A percentile compares a stretch with the other conserved stretches of the same genome.
phyloP scores from a whole-genome alignment of 2,113 vertebrate genomes.

The Rhinoptilus africanus region DNA sequence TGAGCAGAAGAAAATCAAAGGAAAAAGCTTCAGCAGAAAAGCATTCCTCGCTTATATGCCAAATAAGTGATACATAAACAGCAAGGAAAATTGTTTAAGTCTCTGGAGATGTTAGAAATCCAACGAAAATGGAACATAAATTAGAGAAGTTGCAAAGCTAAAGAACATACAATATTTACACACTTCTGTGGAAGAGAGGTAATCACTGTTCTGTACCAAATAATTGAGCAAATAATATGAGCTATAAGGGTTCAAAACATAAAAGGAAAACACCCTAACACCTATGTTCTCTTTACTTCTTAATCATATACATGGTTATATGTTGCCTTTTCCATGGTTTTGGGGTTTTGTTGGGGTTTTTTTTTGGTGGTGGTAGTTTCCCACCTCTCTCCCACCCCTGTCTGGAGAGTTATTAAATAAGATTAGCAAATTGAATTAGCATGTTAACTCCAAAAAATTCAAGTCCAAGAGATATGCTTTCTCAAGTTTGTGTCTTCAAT shows the following conservation, averaged over 20 bases:
- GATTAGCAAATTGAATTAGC: background rate
- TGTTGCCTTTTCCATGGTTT: background rate
- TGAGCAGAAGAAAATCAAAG: background rate
- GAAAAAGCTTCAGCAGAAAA: background rate
- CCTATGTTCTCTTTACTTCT: background rate
- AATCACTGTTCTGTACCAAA: background rate
- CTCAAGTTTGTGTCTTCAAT: background rate
- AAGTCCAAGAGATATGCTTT: background rate
- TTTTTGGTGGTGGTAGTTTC: background rate
- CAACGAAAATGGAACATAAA: background rate
- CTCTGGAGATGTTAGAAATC: background rate
- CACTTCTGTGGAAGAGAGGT: background rate
- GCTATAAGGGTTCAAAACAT: background rate
- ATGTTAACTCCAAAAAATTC: background rate
- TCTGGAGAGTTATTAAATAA: background rate
- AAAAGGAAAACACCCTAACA: background rate
- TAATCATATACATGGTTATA: background rate
- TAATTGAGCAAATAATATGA: background rate
- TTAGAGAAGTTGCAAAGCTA: background rate
- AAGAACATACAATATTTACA: background rate
- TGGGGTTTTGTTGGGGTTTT: background rate
- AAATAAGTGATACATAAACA: background rate
- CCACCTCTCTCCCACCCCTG: fast-evolving
- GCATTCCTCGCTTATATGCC: background rate
- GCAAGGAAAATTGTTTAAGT: background rate